Percentiles rank a stretch among this genome's conserved stretches.
phyloP scores from a whole-genome alignment of 2,113 vertebrate genomes.

The Pungitius pungitius region DNA sequence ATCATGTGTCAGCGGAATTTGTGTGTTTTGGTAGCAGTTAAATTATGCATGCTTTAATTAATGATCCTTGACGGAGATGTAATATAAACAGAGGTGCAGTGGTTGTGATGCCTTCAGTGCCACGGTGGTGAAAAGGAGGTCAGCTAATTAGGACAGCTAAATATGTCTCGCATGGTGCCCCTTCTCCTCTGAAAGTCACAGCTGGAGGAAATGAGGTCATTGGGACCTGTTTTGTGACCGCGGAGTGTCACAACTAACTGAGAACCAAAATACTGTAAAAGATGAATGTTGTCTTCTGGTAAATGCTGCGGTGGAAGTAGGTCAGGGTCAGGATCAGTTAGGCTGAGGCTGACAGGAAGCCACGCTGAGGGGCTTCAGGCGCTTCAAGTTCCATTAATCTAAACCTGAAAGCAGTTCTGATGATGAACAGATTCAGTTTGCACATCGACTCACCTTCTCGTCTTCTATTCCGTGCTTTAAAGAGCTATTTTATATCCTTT shows the following conservation, averaged over 20 bases:
- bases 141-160: conserved; percentile 83
- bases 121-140: conserved; percentile 72
- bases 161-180: conserved; percentile 74
- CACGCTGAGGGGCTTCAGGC: neutral
- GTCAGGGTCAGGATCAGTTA: too few species aligned
- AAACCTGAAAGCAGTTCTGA: neutral
- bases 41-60: conserved; percentile 42
- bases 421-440: neutral
- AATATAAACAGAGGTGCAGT: conserved; percentile 50
- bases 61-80: conserved; percentile 46
- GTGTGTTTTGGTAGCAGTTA: conserved; percentile 6
- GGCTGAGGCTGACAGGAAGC: neutral
- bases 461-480: neutral
- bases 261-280: conserved; percentile 8
- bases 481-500: neutral
- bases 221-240: conserved; percentile 33
- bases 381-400: neutral
- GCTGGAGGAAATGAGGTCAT: conserved; percentile 45
- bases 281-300: neutral
- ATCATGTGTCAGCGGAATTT: conserved; percentile 18
- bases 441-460: neutral
- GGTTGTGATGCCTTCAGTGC: conserved; percentile 46
- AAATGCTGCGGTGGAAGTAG: neutral
- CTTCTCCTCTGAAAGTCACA: conserved; percentile 58
- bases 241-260: neutral